phyloP scores from a whole-genome alignment of 2,888 invertebrate genomes.

The Laspeyria flexula region DNA sequence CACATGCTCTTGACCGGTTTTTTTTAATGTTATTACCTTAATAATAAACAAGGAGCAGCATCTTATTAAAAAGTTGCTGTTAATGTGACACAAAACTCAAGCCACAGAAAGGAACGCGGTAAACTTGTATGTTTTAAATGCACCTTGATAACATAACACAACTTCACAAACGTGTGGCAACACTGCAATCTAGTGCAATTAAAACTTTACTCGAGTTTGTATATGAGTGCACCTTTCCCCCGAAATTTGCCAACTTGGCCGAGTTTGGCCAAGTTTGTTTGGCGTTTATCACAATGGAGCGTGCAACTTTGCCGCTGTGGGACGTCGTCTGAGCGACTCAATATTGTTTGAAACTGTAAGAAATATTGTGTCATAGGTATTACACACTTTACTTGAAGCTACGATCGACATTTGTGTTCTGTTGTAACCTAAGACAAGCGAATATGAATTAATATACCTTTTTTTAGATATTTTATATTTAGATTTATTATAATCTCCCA shows the following conservation, averaged over 20 bases:
- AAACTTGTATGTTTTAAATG: conserved; percentile 44
- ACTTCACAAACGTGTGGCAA: conserved; percentile 52
- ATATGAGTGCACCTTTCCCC: conserved; percentile 78
- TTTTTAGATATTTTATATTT: too few species aligned
- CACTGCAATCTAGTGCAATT: conserved; percentile 76
- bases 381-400: conserved; percentile 13
- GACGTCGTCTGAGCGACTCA: conserved; percentile 52
- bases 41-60: too few species aligned
- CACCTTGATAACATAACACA: conserved; percentile 32
- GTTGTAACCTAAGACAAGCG: conserved; percentile 27
- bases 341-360: conserved; percentile 65
- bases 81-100: too few species aligned
- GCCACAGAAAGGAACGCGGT: too few species aligned
- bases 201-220: conserved; percentile 76
- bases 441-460: background rate
- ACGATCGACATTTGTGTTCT: conserved; percentile 39
- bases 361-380: conserved; percentile 59
- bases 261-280: conserved; percentile 55
- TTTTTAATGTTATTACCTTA: too few species aligned
- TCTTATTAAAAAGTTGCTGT: too few species aligned
- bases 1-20: too few species aligned
- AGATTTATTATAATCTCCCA: too few species aligned
- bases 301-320: conserved; percentile 56
- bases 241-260: conserved; percentile 65
- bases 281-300: conserved; percentile 69